Percentiles rank a stretch among this genome's conserved stretches.
Evolutionary conservation across 1,140 invertebrate species (phyloP).

Genomic region (Anoplophora glabripennis): DNA sequence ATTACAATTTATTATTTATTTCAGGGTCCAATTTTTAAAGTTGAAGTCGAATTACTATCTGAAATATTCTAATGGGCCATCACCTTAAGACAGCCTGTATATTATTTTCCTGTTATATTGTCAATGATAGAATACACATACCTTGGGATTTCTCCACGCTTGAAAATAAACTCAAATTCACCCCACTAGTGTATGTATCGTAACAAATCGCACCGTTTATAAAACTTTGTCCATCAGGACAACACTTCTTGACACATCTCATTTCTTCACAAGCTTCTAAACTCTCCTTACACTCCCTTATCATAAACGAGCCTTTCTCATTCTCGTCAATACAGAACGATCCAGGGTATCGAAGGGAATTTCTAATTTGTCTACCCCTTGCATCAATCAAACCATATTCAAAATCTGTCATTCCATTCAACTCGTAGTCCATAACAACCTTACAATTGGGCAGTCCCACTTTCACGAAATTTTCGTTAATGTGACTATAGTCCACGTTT

Average conservation of each 20-base stretch:
- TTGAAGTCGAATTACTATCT: too few species aligned
- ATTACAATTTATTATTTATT: too few species aligned
- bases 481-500: slow-evolving; percentile 7
- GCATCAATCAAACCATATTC: slow-evolving; percentile 6
- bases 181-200: slow-evolving; percentile 30
- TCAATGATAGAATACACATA: slow-evolving; percentile 14
- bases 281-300: slow-evolving; percentile 29
- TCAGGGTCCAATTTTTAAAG: too few species aligned
- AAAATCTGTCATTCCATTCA: slow-evolving; percentile 13
- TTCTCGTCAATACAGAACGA: slow-evolving; percentile 29
- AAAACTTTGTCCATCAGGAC: slow-evolving; percentile 38
- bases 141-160: slow-evolving; percentile 26
- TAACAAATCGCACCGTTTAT: slow-evolving; percentile 27
- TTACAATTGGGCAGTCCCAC: slow-evolving; percentile 30
- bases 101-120: too few species aligned
- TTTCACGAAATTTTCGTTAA: slow-evolving; percentile 25
- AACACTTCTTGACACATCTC: slow-evolving; percentile 35
- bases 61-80: too few species aligned
- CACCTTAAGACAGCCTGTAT: too few species aligned
- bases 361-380: background rate
- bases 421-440: slow-evolving; percentile 25
- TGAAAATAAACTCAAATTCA: slow-evolving; percentile 23
- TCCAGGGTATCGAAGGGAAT: background rate
- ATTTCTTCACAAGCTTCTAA: slow-evolving; percentile 20
- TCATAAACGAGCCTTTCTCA: slow-evolving; percentile 10